These are phyloP conservation scores for Gorsachius goisagi DNA, from an alignment of 2,113 vertebrate genomes.

Conservation along the genomic window DNA sequence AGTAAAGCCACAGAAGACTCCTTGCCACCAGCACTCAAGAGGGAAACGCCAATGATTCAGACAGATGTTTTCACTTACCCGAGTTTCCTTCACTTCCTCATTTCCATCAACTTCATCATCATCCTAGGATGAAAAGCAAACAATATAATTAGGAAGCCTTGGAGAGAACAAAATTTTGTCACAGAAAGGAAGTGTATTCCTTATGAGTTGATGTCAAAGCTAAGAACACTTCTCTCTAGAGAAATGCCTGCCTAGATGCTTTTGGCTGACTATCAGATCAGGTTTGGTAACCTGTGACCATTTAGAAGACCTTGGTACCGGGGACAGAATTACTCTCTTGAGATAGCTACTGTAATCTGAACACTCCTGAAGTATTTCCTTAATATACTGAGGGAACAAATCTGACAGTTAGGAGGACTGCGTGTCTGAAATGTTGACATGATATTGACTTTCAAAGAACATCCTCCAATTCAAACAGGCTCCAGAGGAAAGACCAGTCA, in stretches of 20 bases:
- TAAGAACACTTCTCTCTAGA: neutral
- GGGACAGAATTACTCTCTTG: neutral
- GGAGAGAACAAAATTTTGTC: neutral
- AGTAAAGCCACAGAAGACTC: neutral
- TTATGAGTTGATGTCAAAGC: neutral
- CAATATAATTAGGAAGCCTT: neutral
- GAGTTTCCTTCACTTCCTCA: constrained; percentile 64
- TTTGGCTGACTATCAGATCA: neutral
- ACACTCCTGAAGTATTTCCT: neutral
- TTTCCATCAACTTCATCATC: constrained; percentile 72
- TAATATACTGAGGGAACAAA: neutral
- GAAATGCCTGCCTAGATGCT: neutral
- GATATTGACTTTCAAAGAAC: neutral
- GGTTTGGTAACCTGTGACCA: neutral
- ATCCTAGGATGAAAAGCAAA: constrained; percentile 62
- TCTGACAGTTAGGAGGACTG: neutral
- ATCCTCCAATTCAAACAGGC: neutral
- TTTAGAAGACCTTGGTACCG: neutral
- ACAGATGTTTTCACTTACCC: constrained; percentile 55
- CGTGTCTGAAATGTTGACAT: neutral
- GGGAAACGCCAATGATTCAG: neutral
- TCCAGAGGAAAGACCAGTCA: neutral
- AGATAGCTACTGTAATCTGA: neutral
- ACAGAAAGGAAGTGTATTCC: neutral
- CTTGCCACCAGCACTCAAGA: neutral